Evolutionary conservation across 2,113 vertebrate genomes (phyloP), one percentile per base, ranked within the genome.

Genomic region (Plecturocebus donacophilus): DNA sequence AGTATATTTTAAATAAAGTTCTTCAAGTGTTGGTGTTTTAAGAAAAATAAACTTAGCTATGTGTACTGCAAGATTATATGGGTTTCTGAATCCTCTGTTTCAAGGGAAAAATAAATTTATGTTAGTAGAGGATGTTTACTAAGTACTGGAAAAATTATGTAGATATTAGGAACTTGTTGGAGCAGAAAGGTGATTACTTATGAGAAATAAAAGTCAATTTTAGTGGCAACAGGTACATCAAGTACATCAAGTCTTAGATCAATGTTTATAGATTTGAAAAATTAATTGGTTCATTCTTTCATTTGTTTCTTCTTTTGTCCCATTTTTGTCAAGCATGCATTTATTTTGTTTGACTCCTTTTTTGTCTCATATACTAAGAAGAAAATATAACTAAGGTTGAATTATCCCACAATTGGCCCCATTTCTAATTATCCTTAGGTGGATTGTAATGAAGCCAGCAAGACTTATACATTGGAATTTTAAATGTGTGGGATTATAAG

Each of bases 301-400:
- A 42, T 97, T 95, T 87, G 66, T 89, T 93, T 81, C 21, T 97
- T 91, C 58, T 96, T 91, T 70, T 92, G 56, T 87, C 25, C 45
- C 35, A 87, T 87, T 85, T 95, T 94, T 84, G 81, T 83, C 73
- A 88, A 86, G 61, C 13, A 52, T 66, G 13, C 84, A 23, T 68
- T 56, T 94, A 76, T 92, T 93, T 95, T 87, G 40, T 54, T 93
- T 70, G 42, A 68, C 86, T 93, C n/a, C 12, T 90, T 87, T 58
- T 90, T 92, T 94, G 25, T 87, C 58, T 88, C 21, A 71, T 79
- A 30, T 10, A 66, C 70, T 35, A 4, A 94, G 54, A 93, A 88
- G 64, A 94, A 86, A 82, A 86, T 95, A 66, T 70, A 73, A 77
- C 25, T 87, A 86, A 73, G 21, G 23, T 73, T 96, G 47, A 13